These are phyloP conservation scores for Phortica magna DNA, from an alignment of 2,888 invertebrate species.

Conservation along the genomic window DNA sequence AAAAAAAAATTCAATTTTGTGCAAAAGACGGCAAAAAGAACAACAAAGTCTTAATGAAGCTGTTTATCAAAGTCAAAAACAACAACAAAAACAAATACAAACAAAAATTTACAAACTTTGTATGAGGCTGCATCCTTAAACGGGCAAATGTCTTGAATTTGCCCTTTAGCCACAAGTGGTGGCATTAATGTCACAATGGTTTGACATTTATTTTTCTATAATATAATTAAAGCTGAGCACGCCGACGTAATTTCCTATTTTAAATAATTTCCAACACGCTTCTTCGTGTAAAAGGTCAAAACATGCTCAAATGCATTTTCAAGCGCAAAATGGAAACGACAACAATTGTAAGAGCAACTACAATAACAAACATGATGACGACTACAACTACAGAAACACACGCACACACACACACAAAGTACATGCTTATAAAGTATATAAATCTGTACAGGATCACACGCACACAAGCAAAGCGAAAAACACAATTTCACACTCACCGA, in stretches of 20 bases:
- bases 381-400: not conserved
- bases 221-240: conserved; percentile 1
- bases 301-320: conserved; percentile 23
- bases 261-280: not conserved
- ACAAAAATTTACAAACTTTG: too few relatives aligned
- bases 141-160: too few relatives aligned
- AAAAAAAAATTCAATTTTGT: too few relatives aligned
- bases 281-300: conserved; percentile 35
- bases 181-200: not conserved
- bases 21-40: too few relatives aligned
- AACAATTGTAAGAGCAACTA: not conserved
- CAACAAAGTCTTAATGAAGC: too few relatives aligned
- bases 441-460: conserved; percentile 51
- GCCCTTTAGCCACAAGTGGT: not conserved
- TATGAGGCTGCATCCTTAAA: too few relatives aligned
- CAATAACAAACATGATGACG: not conserved
- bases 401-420: not conserved
- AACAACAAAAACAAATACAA: too few relatives aligned
- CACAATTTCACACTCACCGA: conserved; percentile 50
- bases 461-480: conserved; percentile 36
- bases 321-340: not conserved
- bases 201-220: conserved; percentile 20
- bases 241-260: not conserved
- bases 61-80: too few relatives aligned
- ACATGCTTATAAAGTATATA: not conserved